Conservation (phyloP, 2,797 vertebrate genomes). For the Stomatorhinus walkeri region DNA sequence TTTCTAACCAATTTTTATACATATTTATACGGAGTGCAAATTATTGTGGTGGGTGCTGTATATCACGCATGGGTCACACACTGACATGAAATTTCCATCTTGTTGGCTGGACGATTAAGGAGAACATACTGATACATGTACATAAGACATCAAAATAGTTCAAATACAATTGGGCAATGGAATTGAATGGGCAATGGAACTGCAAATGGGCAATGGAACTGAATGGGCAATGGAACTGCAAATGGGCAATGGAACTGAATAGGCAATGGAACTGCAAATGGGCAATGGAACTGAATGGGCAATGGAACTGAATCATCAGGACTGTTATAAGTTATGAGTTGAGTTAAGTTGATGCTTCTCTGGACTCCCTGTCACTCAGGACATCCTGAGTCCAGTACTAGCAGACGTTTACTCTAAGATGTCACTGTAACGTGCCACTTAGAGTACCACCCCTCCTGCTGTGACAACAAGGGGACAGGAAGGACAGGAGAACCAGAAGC, state of each 20-base stretch:
- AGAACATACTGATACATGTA: background rate
- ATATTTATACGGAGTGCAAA: background rate
- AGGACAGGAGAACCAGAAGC: background rate
- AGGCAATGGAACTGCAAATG: too few species aligned
- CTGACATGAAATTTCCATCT: background rate
- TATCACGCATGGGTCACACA: background rate
- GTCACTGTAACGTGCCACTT: background rate
- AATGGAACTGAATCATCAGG: too few species aligned
- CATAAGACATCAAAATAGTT: background rate
- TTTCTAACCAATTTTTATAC: background rate
- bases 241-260: too few species aligned
- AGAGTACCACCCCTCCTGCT: background rate
- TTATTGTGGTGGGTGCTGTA: background rate
- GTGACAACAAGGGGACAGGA: background rate
- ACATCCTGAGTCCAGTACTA: background rate
- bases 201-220: background rate
- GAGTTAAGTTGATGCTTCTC: background rate
- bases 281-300: too few species aligned
- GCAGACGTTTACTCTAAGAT: background rate
- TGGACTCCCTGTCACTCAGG: background rate
- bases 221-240: background rate
- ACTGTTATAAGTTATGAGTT: background rate
- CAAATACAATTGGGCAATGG: background rate
- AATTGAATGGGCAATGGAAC: background rate
- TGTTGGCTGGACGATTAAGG: background rate